Percentiles rank a stretch among this genome's conserved stretches.
These are phyloP conservation scores for Drosophila seclusa DNA, from an alignment of 2,888 invertebrate genomes.

Conservation along the genomic window DNA sequence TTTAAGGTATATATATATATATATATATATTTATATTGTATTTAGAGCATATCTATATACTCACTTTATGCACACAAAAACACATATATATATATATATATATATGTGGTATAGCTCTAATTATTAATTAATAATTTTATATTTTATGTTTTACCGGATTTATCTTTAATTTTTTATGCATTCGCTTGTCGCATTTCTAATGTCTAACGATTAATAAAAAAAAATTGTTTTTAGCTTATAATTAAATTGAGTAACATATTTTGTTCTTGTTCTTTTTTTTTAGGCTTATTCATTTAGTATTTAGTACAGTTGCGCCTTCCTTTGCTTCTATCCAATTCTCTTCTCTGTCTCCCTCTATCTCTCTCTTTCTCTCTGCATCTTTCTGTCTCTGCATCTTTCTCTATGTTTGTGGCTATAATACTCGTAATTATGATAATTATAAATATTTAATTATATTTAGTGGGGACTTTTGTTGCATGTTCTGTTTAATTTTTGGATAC, in stretches of 20 bases:
- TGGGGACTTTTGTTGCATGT: constrained; percentile 29
- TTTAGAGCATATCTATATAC: constrained; percentile 2
- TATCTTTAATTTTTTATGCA: constrained; percentile 29
- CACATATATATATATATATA: constrained; percentile 5
- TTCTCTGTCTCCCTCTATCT: background rate
- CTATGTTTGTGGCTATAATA: constrained; percentile 38
- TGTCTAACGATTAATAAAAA: constrained; percentile 64
- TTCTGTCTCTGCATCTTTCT: constrained; percentile 3
- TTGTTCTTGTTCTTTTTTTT: constrained; percentile 5
- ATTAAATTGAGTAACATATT: constrained; percentile 50
- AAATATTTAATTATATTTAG: constrained; percentile 54
- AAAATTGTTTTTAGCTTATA: constrained; percentile 41
- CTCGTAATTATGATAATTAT: constrained; percentile 49
- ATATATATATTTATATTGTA: background rate
- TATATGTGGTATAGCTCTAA: constrained; percentile 28
- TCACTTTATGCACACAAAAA: constrained; percentile 16
- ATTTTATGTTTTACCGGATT: constrained; percentile 21
- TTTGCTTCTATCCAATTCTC: background rate
- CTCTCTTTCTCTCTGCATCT: background rate
- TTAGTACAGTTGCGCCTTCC: constrained; percentile 55
- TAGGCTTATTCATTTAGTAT: constrained; percentile 45
- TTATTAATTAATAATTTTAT: constrained; percentile 15
- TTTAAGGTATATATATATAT: constrained; percentile 5
- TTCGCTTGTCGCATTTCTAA: constrained; percentile 61
- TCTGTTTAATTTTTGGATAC: constrained; percentile 11